Conservation (phyloP, 2,797 vertebrate genomes). For the Phylloscopus collybita region DNA sequence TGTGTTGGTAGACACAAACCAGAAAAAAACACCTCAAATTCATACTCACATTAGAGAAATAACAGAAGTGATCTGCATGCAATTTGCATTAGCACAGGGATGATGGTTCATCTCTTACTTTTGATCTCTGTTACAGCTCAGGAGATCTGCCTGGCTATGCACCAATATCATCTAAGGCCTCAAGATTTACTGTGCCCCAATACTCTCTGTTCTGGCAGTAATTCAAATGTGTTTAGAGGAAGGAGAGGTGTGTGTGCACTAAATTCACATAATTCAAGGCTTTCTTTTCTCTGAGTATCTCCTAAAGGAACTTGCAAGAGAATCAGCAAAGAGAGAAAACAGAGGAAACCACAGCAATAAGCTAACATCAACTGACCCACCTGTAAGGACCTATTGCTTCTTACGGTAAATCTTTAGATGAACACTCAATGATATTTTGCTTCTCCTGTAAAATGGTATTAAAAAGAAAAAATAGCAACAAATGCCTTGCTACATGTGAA, state of each 20-base stretch:
- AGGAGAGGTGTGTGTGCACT: rapidly evolving
- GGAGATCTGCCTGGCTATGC: background rate
- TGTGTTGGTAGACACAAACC: background rate
- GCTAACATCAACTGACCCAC: background rate
- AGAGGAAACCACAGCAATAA: background rate
- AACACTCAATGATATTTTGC: background rate
- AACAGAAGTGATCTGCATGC: background rate
- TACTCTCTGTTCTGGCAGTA: background rate
- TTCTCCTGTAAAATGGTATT: background rate
- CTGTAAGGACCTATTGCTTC: background rate
- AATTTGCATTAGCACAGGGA: background rate
- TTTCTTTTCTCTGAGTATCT: background rate
- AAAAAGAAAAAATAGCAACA: background rate
- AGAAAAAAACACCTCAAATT: background rate
- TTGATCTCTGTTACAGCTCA: background rate
- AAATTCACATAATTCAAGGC: background rate
- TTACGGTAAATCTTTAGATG: background rate
- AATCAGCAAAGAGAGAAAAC: background rate
- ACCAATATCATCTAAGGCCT: background rate
- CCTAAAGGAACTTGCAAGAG: background rate
- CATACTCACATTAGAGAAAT: background rate
- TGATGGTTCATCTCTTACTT: background rate
- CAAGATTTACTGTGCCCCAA: background rate
- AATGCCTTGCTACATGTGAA: background rate
- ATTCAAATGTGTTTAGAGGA: background rate